A percentile compares a stretch with the other conserved stretches of the same genome.
Conservation (phyloP, 2,113 vertebrate genomes). For the Notarius lentiginosus region DNA sequence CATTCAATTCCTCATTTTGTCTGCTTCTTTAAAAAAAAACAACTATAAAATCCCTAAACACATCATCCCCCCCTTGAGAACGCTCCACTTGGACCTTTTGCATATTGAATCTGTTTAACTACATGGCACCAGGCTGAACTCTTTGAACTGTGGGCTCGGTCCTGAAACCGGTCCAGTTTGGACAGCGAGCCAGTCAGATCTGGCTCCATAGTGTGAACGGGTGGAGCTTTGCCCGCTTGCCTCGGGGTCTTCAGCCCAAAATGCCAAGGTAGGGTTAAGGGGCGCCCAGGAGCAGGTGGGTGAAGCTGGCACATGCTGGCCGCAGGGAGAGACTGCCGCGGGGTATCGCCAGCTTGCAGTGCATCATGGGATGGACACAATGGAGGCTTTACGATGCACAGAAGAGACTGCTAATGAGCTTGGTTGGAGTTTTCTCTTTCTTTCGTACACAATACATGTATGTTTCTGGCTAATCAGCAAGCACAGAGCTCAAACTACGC, state of each 20-base stretch:
- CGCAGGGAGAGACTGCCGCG: conserved; percentile 44
- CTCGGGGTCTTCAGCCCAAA: conserved; percentile 50
- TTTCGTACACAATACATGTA: conserved; percentile 14
- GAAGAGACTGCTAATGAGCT: conserved; percentile 42
- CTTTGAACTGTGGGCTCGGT: conserved; percentile 48
- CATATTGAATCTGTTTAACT: conserved; percentile 53
- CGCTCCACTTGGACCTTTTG: conserved; percentile 52
- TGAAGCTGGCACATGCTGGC: conserved; percentile 48
- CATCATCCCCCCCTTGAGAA: conserved; percentile 32
- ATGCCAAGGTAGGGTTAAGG: conserved; percentile 56
- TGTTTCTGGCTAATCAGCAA: conserved; percentile 30
- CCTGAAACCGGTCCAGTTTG: conserved; percentile 48
- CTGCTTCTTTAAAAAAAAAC: neutral
- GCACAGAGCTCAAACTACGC: neutral
- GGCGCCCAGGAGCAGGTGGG: conserved; percentile 53
- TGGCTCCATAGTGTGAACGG: conserved; percentile 19
- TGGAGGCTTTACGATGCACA: conserved; percentile 42
- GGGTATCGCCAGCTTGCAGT: conserved; percentile 50
- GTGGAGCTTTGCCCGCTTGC: conserved; percentile 38
- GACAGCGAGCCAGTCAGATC: conserved; percentile 37
- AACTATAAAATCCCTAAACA: conserved; percentile 13
- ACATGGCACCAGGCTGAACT: conserved; percentile 46
- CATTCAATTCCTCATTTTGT: neutral
- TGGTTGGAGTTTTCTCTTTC: conserved; percentile 19
- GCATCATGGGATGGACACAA: conserved; percentile 49